Evolutionary conservation across 2,797 vertebrate species (phyloP).

Genomic region (Xiphorhynchus erythropygius): DNA sequence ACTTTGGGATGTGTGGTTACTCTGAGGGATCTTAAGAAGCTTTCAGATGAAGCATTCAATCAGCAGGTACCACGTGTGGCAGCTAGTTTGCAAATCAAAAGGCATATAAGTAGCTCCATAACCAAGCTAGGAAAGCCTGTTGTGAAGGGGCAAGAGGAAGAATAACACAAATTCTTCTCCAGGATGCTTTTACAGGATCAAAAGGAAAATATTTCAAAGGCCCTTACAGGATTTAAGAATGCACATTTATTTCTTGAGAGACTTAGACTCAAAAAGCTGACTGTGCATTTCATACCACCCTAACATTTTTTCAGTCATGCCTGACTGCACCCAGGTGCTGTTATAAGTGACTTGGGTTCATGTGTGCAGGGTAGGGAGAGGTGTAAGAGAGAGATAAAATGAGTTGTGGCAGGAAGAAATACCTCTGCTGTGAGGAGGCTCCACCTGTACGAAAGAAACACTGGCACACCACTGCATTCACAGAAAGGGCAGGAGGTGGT

Average conservation of each 20-base stretch:
- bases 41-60: conserved; percentile 17
- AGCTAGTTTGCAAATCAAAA: conserved; percentile 15
- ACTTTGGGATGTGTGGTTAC: conserved; percentile 45
- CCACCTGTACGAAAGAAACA: neutral
- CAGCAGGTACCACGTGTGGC: conserved; percentile 11
- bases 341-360: neutral
- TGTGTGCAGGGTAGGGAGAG: neutral
- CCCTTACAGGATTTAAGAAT: neutral
- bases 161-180: neutral
- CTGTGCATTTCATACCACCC: neutral
- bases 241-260: neutral
- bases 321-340: neutral
- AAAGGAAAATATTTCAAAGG: neutral
- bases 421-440: neutral
- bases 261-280: neutral
- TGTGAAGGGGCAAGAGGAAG: neutral
- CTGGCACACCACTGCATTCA: fast-evolving
- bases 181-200: neutral
- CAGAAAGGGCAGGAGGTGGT: neutral
- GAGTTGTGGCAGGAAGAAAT: neutral
- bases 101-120: neutral
- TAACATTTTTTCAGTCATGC: neutral
- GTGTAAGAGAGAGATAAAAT: neutral
- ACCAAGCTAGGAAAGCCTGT: neutral
- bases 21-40: conserved; percentile 34